These are phyloP conservation scores for Rhinella marina DNA, from an alignment of 2,797 vertebrate species.

Conservation along the genomic window DNA sequence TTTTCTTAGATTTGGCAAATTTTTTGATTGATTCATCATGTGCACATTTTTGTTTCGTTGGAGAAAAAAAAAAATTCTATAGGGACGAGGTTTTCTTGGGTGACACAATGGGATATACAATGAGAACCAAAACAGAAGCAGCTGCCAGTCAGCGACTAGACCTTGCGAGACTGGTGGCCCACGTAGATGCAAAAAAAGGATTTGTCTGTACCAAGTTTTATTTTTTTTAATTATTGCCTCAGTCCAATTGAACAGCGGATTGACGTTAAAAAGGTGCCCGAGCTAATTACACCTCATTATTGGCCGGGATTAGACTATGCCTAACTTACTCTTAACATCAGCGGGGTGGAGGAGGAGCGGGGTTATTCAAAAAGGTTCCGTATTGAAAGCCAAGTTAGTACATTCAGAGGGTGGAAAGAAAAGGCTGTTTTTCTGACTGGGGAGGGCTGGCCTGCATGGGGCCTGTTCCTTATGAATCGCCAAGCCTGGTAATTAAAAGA, in stretches of 20 bases:
- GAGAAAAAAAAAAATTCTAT: not conserved
- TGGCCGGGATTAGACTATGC: conserved; percentile 64
- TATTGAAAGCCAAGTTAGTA: conserved; percentile 66
- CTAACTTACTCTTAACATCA: conserved; percentile 62
- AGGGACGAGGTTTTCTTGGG: conserved; percentile 23
- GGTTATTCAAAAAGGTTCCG: conserved; percentile 58
- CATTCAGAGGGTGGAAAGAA: conserved; percentile 57
- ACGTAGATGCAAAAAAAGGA: not conserved
- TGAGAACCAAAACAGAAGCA: conserved; percentile 36
- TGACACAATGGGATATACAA: conserved; percentile 21
- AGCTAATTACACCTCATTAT: conserved; percentile 69
- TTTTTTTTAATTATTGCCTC: conserved; percentile 61
- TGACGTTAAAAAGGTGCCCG: conserved; percentile 65
- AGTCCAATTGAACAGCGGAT: conserved; percentile 59
- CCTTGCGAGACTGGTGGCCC: conserved; percentile 51
- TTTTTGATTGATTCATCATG: not conserved
- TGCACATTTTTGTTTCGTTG: not conserved
- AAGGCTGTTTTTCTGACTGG: conserved; percentile 57
- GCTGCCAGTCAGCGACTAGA: conserved; percentile 18
- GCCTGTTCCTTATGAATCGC: conserved; percentile 47
- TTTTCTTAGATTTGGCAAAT: not conserved
- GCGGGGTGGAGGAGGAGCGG: conserved; percentile 50
- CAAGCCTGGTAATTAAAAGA: conserved; percentile 60
- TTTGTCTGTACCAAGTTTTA: conserved; percentile 35
- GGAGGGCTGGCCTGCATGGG: conserved; percentile 53